Percentiles rank a stretch among this genome's conserved stretches.
Conservation (phyloP, 1,140 invertebrate genomes). For the Hestina assimilis region DNA sequence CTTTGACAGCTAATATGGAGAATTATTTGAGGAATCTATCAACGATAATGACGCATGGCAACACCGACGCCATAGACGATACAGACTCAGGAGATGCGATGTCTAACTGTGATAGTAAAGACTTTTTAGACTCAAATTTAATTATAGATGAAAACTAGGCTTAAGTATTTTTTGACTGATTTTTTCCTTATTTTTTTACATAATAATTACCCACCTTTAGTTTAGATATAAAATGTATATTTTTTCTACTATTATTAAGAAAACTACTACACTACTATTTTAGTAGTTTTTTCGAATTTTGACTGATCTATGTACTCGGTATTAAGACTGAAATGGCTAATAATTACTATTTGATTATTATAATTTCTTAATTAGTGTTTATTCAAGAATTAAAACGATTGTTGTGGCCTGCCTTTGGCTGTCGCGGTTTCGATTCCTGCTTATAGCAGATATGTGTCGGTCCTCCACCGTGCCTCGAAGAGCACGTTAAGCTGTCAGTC, state of each 20-base stretch:
- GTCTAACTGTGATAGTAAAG: slow-evolving; percentile 30
- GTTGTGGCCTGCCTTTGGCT: too few relatives aligned
- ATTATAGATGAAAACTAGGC: slow-evolving; percentile 40
- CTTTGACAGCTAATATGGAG: slow-evolving; percentile 53
- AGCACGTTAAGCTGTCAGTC: too few relatives aligned
- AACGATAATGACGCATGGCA: slow-evolving; percentile 34
- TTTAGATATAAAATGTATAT: slow-evolving; percentile 4
- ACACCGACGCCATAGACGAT: slow-evolving; percentile 14
- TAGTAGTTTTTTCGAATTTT: background rate
- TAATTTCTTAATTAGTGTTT: too few relatives aligned
- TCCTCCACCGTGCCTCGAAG: too few relatives aligned
- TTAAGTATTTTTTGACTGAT: slow-evolving; percentile 6
- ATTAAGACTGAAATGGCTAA: background rate
- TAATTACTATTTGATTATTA: too few relatives aligned
- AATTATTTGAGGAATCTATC: slow-evolving; percentile 52
- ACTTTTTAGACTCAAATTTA: slow-evolving; percentile 40
- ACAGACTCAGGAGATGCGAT: background rate
- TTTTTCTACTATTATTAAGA: slow-evolving; percentile 4
- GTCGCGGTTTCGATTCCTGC: too few relatives aligned
- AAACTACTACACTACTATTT: background rate
- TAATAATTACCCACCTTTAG: slow-evolving; percentile 8
- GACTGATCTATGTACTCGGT: background rate
- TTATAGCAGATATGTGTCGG: too few relatives aligned
- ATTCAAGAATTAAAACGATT: too few relatives aligned
- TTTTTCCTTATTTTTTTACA: slow-evolving; percentile 3